A percentile compares a stretch with the other conserved stretches of the same genome.
Evolutionary conservation across 2,113 vertebrate genomes (phyloP).

Genomic region (Leuciscus idus): DNA sequence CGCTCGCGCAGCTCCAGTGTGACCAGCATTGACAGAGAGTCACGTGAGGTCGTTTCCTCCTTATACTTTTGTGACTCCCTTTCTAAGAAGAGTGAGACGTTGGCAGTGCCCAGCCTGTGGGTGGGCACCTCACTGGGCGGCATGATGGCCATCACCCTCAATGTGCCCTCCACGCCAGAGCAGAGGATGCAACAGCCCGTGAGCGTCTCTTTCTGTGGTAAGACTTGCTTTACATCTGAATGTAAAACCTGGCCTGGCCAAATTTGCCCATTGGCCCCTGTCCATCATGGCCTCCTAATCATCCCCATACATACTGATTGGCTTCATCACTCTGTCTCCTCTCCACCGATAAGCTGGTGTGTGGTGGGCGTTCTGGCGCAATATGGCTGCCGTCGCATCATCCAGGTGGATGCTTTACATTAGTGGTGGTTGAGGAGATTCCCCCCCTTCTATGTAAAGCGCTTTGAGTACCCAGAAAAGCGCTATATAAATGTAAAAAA

Average conservation of each 20-base stretch:
- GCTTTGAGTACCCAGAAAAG: too few relatives aligned
- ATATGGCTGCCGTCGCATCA: too few relatives aligned
- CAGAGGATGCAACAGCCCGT: constrained; percentile 89
- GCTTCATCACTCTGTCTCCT: too few relatives aligned
- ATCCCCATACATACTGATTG: too few relatives aligned
- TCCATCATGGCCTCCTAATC: too few relatives aligned
- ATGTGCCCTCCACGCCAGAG: constrained; percentile 85
- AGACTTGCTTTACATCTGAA: constrained; percentile 43
- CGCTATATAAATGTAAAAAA: too few relatives aligned
- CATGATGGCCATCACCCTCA: constrained; percentile 86
- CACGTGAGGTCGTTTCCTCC: constrained; percentile 91
- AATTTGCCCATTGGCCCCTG: too few relatives aligned
- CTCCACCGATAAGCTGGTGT: too few relatives aligned
- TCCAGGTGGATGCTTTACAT: too few relatives aligned
- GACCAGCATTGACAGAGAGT: constrained; percentile 95
- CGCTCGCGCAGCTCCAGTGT: constrained; percentile 95
- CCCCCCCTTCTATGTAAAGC: too few relatives aligned
- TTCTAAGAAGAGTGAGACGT: constrained; percentile 83
- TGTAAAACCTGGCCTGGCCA: background rate
- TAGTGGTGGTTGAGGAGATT: too few relatives aligned
- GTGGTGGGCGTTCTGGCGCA: too few relatives aligned
- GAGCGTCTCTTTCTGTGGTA: constrained; percentile 89
- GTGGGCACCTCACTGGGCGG: constrained; percentile 91
- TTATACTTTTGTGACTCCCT: constrained; percentile 93
- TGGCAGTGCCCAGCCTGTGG: constrained; percentile 85